Evolutionary conservation across 2,797 vertebrate genomes (phyloP), one percentile per base, ranked within the genome.

Genomic region (Coluber constrictor): DNA sequence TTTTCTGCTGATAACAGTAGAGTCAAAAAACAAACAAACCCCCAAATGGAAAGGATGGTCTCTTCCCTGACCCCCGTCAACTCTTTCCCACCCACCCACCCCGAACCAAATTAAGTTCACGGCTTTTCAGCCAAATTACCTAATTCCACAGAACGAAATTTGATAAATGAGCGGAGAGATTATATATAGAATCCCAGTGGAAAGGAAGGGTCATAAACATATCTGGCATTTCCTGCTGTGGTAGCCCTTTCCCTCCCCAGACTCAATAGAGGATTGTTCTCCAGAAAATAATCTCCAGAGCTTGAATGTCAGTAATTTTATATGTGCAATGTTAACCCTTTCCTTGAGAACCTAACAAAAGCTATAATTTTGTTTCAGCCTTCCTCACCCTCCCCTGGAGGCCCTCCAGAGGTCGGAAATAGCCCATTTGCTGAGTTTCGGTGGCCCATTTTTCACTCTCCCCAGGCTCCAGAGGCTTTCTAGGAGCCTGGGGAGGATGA

Each of bases 231-330:
- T 91, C 90, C 86, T 88, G 92, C 27, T 27, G 23, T 83, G 74
- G 16, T 10, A 51, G 61, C 89, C 61, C 51, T 74, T 2, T 87
- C 16, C 29, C n/a, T 66, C 61, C 86, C 92, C 74, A n/a, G 18
- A 29, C n/a, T 55, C 91, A 91, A 29, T 90, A 63, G 86, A 86
- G 51, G 37, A 86, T 63, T 89, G 66, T 83, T 92, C 66, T 88
- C 51, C 23, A 51, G 57, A 27, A n/a, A 88, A 90, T 79, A 90
- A 87, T 79, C 66, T 57, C 32, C 27, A 6, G 32, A 51, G 86
- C 10, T 79, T 90, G 63, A 86, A 74, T 91, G 90, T 88, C 86
- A 92, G 47, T 88, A 32, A 20, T 89, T 11, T 74, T 88, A 25
- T 27, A 61, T 43, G 27, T 32, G 20, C 56, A 32, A 37, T 12